Evolutionary conservation across 2,888 invertebrate genomes (phyloP), one percentile per base, ranked within the genome.

Genomic region (Anaspis maculata): DNA sequence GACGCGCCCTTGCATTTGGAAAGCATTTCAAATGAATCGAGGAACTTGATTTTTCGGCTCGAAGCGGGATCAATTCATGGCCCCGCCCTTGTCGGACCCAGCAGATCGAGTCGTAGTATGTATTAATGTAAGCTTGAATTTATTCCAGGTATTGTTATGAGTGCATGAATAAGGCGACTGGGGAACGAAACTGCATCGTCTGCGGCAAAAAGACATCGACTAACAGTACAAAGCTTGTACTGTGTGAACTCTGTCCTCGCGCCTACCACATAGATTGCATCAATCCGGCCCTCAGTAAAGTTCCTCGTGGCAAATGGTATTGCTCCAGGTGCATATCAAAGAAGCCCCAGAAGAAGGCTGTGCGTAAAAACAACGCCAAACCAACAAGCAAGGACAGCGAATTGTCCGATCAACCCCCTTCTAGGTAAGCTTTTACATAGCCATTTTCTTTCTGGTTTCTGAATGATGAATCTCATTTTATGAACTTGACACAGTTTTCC

Each of bases 181-280:
- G 91, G 15, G 87, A 89, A 57, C 76, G 89, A 35, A 89, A 90
- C 58, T 96, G 96, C 69, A 85, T 95, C 45, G 90, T 95, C 39
- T 97, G 96, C 64, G 94, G 95, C 21, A 76, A 76, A 51, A 78
- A 77, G 51, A 59, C 67, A 25, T 71, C 73, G 1, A 57, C 62
- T 23, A 70, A 70, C 29, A 54, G 56, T 13, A 61, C 62, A 1
- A 72, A 77, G 44, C 75, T 94, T 61, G 77, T 92, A 26, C 77
- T 83, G 29, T 96, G 95, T 63, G 89, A 92, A 59, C 69, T 87
- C 33, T 96, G 96, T 64, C 86, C 88, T 3, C 75, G 91, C 32
- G 88, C 90, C 31, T 91, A 89, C 68, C 95, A 96, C 62, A 83
- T 85, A 42, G 91, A 91, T 66, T 96, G 96, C 63, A 80, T 92